Conservation (phyloP, 1,140 invertebrate genomes). For the Euwallacea fornicatus region DNA sequence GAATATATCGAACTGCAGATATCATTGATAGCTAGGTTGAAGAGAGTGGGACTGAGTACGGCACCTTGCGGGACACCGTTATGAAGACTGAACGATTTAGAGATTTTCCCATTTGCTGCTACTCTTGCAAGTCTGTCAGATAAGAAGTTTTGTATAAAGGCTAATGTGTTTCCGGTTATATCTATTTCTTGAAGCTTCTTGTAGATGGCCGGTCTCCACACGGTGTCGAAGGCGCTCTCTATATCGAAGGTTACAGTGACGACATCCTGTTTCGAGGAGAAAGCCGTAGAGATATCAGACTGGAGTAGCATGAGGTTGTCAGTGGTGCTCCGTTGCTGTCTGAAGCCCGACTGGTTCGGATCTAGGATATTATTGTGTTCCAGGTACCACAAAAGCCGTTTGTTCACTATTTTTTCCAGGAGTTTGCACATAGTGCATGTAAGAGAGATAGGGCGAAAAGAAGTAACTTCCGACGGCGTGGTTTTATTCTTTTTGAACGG, state of each 20-base stretch:
- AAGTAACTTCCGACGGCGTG: background rate
- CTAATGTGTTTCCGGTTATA: no score
- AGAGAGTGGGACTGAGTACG: no score
- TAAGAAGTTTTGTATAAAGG: no score
- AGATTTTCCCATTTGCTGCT: background rate
- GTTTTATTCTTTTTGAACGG: conserved; percentile 2
- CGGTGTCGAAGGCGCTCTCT: conserved; percentile 33
- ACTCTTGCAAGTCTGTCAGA: no score
- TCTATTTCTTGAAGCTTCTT: background rate
- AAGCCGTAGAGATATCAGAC: conserved; percentile 25
- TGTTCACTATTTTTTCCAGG: conserved; percentile 40
- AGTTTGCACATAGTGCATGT: conserved; percentile 39
- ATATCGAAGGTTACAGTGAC: conserved; percentile 37
- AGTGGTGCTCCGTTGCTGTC: conserved; percentile 24
- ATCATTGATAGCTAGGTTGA: no score
- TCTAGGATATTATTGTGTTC: conserved; percentile 11
- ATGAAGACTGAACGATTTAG: no score
- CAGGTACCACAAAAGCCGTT: conserved; percentile 30
- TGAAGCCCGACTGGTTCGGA: conserved; percentile 31
- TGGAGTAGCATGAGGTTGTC: conserved; percentile 36
- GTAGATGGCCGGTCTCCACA: conserved; percentile 14
- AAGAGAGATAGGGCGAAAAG: conserved; percentile 32
- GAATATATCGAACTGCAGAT: no score
- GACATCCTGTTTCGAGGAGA: conserved; percentile 20
- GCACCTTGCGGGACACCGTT: no score